Percentiles rank a stretch among this genome's conserved stretches.
Evolutionary conservation across 2,113 vertebrate species (phyloP).

Genomic region (Maccullochella peelii): DNA sequence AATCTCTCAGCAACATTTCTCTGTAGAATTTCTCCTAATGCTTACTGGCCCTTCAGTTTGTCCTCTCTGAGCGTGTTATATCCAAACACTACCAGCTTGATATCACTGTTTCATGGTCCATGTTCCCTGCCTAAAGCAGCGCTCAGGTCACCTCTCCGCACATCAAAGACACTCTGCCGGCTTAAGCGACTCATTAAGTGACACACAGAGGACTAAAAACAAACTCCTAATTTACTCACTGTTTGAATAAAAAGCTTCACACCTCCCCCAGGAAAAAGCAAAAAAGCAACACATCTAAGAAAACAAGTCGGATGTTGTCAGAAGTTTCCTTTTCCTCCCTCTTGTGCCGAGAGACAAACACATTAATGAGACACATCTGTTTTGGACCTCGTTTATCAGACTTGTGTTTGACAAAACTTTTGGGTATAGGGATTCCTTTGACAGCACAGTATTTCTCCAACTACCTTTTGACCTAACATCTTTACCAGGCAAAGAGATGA

Average conservation of each 20-base stretch:
- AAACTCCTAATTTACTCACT: conserved; percentile 15
- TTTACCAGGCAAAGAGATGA: neutral
- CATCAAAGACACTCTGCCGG: conserved; percentile 25
- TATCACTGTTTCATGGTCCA: neutral
- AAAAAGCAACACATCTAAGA: conserved; percentile 2
- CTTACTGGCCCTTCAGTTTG: conserved; percentile 4
- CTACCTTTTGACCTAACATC: conserved; percentile 16
- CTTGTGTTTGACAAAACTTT: conserved; percentile 23
- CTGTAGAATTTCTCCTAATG: neutral
- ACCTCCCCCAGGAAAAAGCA: conserved; percentile 2
- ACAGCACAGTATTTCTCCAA: neutral
- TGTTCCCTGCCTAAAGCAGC: neutral
- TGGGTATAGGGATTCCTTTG: neutral
- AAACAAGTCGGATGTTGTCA: conserved; percentile 31
- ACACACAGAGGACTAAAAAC: conserved; percentile 6
- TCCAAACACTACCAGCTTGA: neutral
- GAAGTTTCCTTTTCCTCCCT: conserved; percentile 17
- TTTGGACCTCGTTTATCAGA: conserved; percentile 41
- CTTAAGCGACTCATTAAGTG: conserved; percentile 38
- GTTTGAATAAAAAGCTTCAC: conserved; percentile 7
- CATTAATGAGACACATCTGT: conserved; percentile 44
- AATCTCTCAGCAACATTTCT: neutral
- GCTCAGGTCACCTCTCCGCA: conserved; percentile 30
- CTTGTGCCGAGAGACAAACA: conserved; percentile 23
- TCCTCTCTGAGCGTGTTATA: neutral